A percentile compares a stretch with the other conserved stretches of the same genome.
Evolutionary conservation across 2,888 invertebrate species (phyloP).

Genomic region (Synergus gifuensis): DNA sequence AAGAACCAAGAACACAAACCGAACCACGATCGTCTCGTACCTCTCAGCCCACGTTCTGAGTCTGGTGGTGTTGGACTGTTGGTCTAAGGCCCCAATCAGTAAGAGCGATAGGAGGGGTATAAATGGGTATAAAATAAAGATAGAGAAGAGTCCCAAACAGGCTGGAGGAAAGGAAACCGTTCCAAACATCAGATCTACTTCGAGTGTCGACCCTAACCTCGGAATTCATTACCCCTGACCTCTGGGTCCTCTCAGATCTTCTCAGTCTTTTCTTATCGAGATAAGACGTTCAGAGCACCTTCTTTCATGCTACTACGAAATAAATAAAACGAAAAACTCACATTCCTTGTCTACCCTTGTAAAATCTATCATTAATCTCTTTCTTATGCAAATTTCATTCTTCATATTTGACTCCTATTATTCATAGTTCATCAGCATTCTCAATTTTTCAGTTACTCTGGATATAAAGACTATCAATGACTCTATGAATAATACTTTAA

Average conservation of each 20-base stretch:
- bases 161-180: conserved; percentile 43
- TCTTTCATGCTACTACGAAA: conserved; percentile 1
- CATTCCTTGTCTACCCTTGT: not conserved
- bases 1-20: conserved; percentile 75
- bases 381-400: not conserved
- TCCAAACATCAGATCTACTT: conserved; percentile 46
- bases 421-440: not conserved
- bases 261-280: conserved; percentile 20
- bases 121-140: conserved; percentile 35
- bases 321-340: not conserved
- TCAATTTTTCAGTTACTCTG: not conserved
- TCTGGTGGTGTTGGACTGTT: conserved; percentile 45
- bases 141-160: conserved; percentile 45
- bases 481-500: too few relatives aligned
- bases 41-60: conserved; percentile 52
- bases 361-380: conserved; percentile 2
- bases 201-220: conserved; percentile 43
- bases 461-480: too few relatives aligned
- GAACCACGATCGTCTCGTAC: conserved; percentile 61
- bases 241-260: conserved; percentile 31
- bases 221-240: conserved; percentile 48
- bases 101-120: conserved; percentile 28
- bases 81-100: conserved; percentile 20
- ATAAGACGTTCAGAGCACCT: conserved; percentile 19
- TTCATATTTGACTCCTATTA: not conserved